phyloP scores from a whole-genome alignment of 2,113 vertebrate species.

The Triplophysa dalaica region DNA sequence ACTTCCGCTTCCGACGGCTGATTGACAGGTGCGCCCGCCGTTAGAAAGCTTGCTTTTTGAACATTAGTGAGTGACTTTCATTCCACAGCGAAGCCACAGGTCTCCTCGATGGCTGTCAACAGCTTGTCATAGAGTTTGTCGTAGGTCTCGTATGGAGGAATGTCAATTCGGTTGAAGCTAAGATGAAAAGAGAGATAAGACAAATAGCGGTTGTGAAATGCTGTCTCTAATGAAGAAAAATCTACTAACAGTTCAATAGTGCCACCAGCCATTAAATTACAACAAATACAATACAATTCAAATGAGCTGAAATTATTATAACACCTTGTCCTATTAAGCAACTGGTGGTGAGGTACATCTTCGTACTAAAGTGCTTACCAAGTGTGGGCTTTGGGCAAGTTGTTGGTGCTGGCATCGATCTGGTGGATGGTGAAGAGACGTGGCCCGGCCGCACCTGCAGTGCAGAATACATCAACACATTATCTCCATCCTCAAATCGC shows the following conservation, averaged over 20 bases:
- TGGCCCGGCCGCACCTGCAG: slow-evolving; percentile 90
- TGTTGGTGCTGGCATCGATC: slow-evolving; percentile 95
- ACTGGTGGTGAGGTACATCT: not conserved
- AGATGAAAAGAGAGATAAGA: slow-evolving; percentile 19
- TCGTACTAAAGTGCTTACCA: slow-evolving; percentile 75
- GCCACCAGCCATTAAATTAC: not conserved
- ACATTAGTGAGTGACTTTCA: slow-evolving; percentile 59
- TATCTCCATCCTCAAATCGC: too few relatives aligned
- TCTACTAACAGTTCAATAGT: too few relatives aligned
- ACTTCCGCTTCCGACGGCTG: slow-evolving; percentile 7
- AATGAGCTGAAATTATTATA: too few relatives aligned
- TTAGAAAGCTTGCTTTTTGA: slow-evolving; percentile 5
- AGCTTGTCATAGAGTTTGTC: slow-evolving; percentile 99
- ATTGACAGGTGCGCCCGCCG: slow-evolving; percentile 38
- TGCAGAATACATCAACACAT: not conserved
- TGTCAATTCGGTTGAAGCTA: slow-evolving; percentile 99
- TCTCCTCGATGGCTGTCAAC: slow-evolving; percentile 99
- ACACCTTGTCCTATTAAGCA: too few relatives aligned
- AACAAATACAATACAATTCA: too few relatives aligned
- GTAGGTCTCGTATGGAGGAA: slow-evolving; percentile 95
- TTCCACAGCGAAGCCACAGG: slow-evolving; percentile 97
- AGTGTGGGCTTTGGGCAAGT: slow-evolving; percentile 96
- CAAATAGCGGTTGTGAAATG: not conserved
- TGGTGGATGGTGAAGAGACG: slow-evolving; percentile 97
- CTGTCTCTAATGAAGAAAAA: not conserved